Evolutionary conservation across 2,113 vertebrate genomes (phyloP).

Genomic region (Crotalus viridis): DNA sequence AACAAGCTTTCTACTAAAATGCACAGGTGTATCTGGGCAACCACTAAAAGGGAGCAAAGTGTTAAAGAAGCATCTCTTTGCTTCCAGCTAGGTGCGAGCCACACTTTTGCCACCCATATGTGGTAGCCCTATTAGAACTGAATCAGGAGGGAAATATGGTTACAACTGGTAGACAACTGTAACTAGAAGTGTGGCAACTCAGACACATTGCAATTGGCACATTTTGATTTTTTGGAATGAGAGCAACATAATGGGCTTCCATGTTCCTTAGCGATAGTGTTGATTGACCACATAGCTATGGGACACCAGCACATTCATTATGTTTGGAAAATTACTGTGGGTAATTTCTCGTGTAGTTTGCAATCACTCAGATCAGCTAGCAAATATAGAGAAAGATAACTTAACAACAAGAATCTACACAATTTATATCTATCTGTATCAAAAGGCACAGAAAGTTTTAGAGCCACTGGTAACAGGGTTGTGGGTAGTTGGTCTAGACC

Average conservation of each 20-base stretch:
- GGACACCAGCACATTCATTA: background rate
- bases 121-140: background rate
- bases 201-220: background rate
- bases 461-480: background rate
- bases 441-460: background rate
- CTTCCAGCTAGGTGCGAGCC: background rate
- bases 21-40: background rate
- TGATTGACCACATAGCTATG: background rate
- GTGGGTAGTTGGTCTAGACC: background rate
- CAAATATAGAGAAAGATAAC: background rate
- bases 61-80: background rate
- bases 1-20: background rate
- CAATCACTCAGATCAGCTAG: background rate
- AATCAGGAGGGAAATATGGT: background rate
- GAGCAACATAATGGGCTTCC: background rate
- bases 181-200: background rate
- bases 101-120: background rate
- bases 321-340: background rate
- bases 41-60: background rate
- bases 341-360: background rate
- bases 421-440: background rate
- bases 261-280: background rate
- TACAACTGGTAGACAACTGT: background rate
- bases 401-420: background rate
- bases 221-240: background rate